Base-by-base conservation (phyloP, 2,113 vertebrate genomes). In the Callospermophilus lateralis region DNA sequence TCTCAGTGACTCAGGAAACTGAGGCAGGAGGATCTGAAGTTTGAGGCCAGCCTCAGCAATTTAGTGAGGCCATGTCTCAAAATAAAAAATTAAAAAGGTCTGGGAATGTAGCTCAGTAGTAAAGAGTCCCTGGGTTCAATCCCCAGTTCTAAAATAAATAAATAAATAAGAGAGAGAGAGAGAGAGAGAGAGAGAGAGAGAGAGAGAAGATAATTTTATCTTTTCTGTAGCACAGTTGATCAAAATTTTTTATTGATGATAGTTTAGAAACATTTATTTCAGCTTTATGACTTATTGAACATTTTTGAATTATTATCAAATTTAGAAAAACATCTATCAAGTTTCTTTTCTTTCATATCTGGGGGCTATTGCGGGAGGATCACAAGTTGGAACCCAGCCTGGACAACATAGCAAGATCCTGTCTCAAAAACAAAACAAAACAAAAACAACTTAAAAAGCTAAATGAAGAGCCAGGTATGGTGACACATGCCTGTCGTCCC, bases 251-350 rank as follows among this genome's bases (percentile, higher is more conserved):
- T 68, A 24, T 61, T 55, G 20, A 81, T 78, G 19, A 58, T 45
- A 45, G 11, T 86, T 84, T 87, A 72, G 90, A 63, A 77, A 89
- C 32, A 32, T 78, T 68, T 58, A 19, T 77, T 86, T 94, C 51
- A 30, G 65, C 22, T 53, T 88, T 24, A 28, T 53, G 19, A n/a
- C 16, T 89, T n/a, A n/a, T 83, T 63, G 48, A 88, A 67, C 20
- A 45, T n/a, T 90, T 88, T 74, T 84, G 80, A 30, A 42, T 63
- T 79, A 19, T 37, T 55, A 48, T 79, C 48, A 70, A 74, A 48
- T 53, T 87, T 85, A 51, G 73, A 73, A 90, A 97, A 76, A 34
- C 9, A 8, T 79, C 26, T 63, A 37, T 87, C 37, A 70, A 84
- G 15, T 80, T 76, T 65, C 73, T 58, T 58, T 58, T 19, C 20